Evolutionary conservation across 2,888 invertebrate species (phyloP).

Genomic region (Polietes domitor): DNA sequence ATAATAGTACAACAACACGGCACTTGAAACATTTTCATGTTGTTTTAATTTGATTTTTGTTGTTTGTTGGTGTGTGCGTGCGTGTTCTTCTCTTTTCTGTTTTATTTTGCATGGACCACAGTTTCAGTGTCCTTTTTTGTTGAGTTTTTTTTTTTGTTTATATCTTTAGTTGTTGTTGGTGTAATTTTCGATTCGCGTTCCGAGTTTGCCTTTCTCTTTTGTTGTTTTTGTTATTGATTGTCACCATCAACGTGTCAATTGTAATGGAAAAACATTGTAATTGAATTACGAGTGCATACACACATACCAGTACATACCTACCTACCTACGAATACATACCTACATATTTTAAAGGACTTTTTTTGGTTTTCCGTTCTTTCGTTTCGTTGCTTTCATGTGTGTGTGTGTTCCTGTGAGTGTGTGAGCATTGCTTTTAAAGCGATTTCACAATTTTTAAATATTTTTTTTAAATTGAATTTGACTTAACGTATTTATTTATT

Average conservation of each 20-base stretch:
- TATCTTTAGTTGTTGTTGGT: neutral
- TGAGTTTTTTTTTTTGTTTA: neutral
- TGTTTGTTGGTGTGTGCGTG: neutral
- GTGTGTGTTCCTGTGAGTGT: no score
- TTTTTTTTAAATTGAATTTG: neutral
- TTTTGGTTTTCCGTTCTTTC: neutral
- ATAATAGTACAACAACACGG: no score
- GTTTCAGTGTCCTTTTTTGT: neutral
- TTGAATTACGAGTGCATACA: conserved; percentile 14
- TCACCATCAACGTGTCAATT: conserved; percentile 43
- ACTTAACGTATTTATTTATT: neutral
- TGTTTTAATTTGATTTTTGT: neutral
- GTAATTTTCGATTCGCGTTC: neutral
- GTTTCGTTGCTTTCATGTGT: neutral
- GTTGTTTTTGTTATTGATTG: conserved; percentile 38
- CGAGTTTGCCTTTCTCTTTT: neutral
- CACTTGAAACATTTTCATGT: conserved; percentile 2
- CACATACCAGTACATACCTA: neutral
- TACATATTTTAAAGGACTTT: neutral
- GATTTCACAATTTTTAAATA: neutral
- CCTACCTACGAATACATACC: neutral
- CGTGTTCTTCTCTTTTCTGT: neutral
- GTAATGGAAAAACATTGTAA: conserved; percentile 41
- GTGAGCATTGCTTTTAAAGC: neutral
- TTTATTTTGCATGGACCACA: neutral